These are phyloP conservation scores for Molanna angustata DNA, from an alignment of 2,888 invertebrate species.

Conservation along the genomic window DNA sequence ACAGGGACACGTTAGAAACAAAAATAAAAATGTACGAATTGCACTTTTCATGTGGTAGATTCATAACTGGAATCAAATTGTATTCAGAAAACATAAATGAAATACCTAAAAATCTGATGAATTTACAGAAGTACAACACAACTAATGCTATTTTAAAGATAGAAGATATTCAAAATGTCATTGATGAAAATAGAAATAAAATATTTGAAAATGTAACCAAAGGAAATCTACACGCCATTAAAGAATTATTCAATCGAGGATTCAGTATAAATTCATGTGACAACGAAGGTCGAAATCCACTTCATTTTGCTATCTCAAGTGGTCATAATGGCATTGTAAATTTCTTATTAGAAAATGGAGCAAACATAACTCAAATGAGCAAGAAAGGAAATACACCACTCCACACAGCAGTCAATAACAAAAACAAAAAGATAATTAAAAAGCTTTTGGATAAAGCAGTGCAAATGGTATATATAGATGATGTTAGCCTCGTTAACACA, in stretches of 20 bases:
- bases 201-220: background rate
- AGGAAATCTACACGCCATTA: background rate
- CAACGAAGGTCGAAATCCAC: background rate
- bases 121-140: too few relatives aligned
- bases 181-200: too few relatives aligned
- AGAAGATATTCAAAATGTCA: too few relatives aligned
- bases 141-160: too few relatives aligned
- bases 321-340: background rate
- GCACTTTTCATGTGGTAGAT: too few relatives aligned
- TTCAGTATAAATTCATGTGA: background rate
- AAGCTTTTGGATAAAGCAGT: background rate
- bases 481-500: too few relatives aligned
- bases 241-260: background rate
- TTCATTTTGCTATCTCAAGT: background rate
- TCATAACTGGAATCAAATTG: too few relatives aligned
- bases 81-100: too few relatives aligned
- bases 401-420: background rate
- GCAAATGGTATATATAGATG: too few relatives aligned
- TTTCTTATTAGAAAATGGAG: background rate
- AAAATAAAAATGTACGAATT: too few relatives aligned
- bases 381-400: background rate
- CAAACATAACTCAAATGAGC: background rate
- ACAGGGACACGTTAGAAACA: background rate
- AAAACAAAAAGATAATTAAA: background rate
- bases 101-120: too few relatives aligned